Conservation (phyloP, 2,888 invertebrate species). For the Synergus laeviventris region DNA sequence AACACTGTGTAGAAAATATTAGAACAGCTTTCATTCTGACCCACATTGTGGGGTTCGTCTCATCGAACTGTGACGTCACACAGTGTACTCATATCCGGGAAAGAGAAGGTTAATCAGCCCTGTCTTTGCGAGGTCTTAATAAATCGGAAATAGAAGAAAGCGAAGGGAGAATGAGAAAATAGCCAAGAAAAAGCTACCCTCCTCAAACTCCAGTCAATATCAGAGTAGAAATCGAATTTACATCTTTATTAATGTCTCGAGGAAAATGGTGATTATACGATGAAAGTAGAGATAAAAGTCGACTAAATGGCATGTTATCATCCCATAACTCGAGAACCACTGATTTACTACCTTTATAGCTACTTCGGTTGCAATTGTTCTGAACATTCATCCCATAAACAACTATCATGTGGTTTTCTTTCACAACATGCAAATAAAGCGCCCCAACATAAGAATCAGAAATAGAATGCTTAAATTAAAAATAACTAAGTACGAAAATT, state of each 20-base stretch:
- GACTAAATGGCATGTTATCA: too few relatives aligned
- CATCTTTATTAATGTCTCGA: constrained; percentile 12
- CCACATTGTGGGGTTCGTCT: constrained; percentile 1
- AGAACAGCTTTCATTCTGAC: constrained; percentile 4
- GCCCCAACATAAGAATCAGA: neutral
- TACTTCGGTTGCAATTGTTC: neutral
- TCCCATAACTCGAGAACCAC: too few relatives aligned
- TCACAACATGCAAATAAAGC: neutral
- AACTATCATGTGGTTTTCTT: neutral
- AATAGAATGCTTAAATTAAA: neutral
- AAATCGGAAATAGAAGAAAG: constrained; percentile 32
- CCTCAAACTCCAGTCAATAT: neutral
- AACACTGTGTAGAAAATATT: neutral
- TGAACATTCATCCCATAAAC: neutral
- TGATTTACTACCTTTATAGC: too few relatives aligned
- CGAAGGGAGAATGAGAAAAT: constrained; percentile 36
- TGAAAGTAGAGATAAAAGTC: too few relatives aligned
- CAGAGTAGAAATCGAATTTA: constrained; percentile 16
- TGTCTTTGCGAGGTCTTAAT: constrained; percentile 30
- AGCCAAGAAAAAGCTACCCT: constrained; percentile 23
- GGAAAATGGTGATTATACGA: too few relatives aligned
- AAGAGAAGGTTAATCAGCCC: constrained; percentile 26
- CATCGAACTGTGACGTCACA: constrained; percentile 1
- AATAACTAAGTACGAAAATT: neutral
- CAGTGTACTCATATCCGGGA: constrained; percentile 22